phyloP scores from a whole-genome alignment of 2,888 invertebrate genomes.

The Agrotis ipsilon region DNA sequence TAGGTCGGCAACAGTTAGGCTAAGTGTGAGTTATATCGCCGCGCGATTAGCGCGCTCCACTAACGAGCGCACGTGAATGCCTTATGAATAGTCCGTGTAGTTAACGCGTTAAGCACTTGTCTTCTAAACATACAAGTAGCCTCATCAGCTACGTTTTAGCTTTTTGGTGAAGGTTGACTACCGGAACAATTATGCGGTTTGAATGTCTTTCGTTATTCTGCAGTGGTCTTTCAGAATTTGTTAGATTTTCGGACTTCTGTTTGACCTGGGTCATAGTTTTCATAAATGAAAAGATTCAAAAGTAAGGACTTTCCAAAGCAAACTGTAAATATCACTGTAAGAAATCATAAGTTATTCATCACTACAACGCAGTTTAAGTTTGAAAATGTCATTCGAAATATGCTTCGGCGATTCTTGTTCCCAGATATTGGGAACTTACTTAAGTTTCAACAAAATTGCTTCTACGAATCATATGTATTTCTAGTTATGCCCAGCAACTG shows the following conservation, averaged over 20 bases:
- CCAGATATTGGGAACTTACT: too few relatives aligned
- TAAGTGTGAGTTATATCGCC: slow-evolving; percentile 50
- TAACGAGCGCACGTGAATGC: slow-evolving; percentile 53
- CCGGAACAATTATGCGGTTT: slow-evolving; percentile 9
- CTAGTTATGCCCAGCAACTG: slow-evolving; percentile 17
- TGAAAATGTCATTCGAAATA: background rate
- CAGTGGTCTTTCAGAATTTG: background rate
- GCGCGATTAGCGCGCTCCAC: slow-evolving; percentile 45
- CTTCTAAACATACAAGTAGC: slow-evolving; percentile 46
- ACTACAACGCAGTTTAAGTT: slow-evolving; percentile 4
- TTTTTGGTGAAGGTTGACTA: slow-evolving; percentile 21
- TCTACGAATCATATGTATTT: slow-evolving; percentile 17
- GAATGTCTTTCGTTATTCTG: slow-evolving; percentile 6
- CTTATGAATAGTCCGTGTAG: slow-evolving; percentile 42
- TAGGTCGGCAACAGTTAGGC: slow-evolving; percentile 19
- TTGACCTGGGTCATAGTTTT: background rate
- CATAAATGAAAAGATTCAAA: background rate
- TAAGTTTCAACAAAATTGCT: too few relatives aligned
- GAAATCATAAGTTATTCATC: background rate
- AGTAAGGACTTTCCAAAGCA: background rate
- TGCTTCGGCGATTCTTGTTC: background rate
- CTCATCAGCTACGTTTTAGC: slow-evolving; percentile 39
- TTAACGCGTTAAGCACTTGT: slow-evolving; percentile 39
- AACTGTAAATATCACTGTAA: background rate
- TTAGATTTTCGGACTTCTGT: background rate